Conservation (phyloP, 1,140 invertebrate genomes). For the silkworm (Bombyx mori) region DNA sequence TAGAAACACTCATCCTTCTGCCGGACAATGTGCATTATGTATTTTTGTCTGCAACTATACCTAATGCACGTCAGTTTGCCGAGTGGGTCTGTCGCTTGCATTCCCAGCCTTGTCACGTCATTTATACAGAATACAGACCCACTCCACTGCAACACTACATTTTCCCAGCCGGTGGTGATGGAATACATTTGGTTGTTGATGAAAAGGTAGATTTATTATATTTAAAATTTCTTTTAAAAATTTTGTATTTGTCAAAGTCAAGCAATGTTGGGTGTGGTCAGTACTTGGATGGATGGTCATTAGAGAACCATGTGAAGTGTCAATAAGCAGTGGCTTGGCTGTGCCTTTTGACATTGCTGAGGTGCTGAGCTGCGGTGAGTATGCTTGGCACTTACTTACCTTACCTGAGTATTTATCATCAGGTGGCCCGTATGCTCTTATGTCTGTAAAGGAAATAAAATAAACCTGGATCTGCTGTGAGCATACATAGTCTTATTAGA, state of each 20-base stretch:
- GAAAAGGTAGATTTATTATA: slow-evolving; percentile 78
- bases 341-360: too few species aligned
- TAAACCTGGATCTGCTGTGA: too few species aligned
- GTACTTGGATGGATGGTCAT: too few species aligned
- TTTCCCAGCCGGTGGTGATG: slow-evolving; percentile 94
- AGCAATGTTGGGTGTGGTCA: too few species aligned
- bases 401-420: too few species aligned
- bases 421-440: too few species aligned
- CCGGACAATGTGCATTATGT: slow-evolving; percentile 99
- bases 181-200: slow-evolving; percentile 96
- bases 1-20: slow-evolving; percentile 96
- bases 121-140: slow-evolving; percentile 98
- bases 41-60: slow-evolving; percentile 99
- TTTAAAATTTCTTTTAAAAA: slow-evolving; percentile 2
- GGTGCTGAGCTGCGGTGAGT: too few species aligned
- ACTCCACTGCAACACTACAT: slow-evolving; percentile 98
- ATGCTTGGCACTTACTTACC: too few species aligned
- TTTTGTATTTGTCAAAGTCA: not conserved
- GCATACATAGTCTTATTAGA: too few species aligned
- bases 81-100: slow-evolving; percentile 99
- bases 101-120: slow-evolving; percentile 97
- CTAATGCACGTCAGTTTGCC: slow-evolving; percentile 97
- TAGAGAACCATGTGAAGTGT: too few species aligned
- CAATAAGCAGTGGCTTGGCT: too few species aligned
- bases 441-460: too few species aligned